phyloP scores from a whole-genome alignment of 2,113 vertebrate genomes.

The Podocnemis expansa region DNA sequence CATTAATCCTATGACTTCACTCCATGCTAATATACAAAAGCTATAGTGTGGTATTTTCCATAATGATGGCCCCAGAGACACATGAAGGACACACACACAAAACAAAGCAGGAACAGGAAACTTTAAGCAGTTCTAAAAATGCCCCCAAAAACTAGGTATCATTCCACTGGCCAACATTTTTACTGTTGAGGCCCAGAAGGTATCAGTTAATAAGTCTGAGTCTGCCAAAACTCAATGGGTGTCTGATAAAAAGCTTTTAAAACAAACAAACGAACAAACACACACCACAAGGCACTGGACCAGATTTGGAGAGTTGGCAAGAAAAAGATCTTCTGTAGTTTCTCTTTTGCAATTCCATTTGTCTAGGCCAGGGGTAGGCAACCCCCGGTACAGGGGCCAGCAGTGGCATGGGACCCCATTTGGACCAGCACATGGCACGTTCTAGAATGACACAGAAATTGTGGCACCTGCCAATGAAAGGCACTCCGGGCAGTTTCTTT shows the following conservation, averaged over 20 bases:
- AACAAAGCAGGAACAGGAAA: not conserved
- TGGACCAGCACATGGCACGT: no score
- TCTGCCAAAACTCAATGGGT: conserved; percentile 16
- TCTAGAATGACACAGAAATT: no score
- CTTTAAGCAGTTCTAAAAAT: conserved; percentile 2
- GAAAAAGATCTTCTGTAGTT: conserved; percentile 43
- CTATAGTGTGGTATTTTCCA: conserved; percentile 41
- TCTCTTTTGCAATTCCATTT: no score
- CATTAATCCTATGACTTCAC: conserved; percentile 55
- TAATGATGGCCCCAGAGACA: conserved; percentile 45
- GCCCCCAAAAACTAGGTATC: no score
- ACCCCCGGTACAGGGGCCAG: no score
- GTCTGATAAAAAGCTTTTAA: not conserved
- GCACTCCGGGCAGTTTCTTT: no score
- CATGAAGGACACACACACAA: conserved; percentile 7
- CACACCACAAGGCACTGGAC: conserved; percentile 48
- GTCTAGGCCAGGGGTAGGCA: no score
- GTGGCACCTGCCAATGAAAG: no score
- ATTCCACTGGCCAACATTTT: conserved; percentile 2
- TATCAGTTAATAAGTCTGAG: not conserved
- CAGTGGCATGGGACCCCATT: no score
- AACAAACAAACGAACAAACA: not conserved
- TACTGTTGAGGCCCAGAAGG: not conserved
- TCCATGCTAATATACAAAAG: conserved; percentile 51
- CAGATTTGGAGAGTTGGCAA: conserved; percentile 44